These are phyloP conservation scores for Hemicentrotus pulcherrimus DNA, from an alignment of 35 echinoderm and acorn worm genomes.

Conservation along the genomic window DNA sequence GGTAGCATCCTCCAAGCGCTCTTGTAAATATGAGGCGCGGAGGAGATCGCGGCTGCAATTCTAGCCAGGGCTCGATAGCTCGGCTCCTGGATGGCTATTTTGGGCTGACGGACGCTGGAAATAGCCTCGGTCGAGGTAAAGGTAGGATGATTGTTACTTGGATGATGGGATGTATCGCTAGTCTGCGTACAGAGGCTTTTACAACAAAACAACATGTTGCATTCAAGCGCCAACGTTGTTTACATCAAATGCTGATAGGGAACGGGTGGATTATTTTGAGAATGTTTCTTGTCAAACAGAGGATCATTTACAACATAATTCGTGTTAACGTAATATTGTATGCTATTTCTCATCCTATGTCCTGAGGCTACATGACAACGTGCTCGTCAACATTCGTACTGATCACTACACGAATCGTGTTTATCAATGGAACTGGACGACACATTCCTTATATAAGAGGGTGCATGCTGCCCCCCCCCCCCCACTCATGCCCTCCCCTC, in stretches of 20 bases:
- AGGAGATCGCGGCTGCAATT: background rate
- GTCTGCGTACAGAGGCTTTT: background rate
- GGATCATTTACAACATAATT: too few species aligned
- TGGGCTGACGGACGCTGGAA: background rate
- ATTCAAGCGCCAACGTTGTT: background rate
- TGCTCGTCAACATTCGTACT: too few species aligned
- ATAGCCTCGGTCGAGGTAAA: conserved; percentile 9
- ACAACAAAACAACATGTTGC: background rate
- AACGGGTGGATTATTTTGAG: background rate
- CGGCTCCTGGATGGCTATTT: background rate
- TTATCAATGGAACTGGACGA: too few species aligned
- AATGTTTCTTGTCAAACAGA: background rate
- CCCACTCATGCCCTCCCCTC: too few species aligned
- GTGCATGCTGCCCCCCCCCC: too few species aligned
- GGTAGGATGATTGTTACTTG: background rate
- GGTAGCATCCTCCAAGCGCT: background rate
- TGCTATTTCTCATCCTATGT: too few species aligned
- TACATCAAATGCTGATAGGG: background rate
- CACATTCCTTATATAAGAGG: too few species aligned
- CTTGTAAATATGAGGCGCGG: background rate
- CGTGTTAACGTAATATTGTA: too few species aligned
- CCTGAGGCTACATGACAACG: too few species aligned
- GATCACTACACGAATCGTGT: too few species aligned
- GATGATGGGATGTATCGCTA: background rate
- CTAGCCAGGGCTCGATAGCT: background rate